phyloP scores from a whole-genome alignment of 2,888 invertebrate species.

The Epistrophe grossulariae region DNA sequence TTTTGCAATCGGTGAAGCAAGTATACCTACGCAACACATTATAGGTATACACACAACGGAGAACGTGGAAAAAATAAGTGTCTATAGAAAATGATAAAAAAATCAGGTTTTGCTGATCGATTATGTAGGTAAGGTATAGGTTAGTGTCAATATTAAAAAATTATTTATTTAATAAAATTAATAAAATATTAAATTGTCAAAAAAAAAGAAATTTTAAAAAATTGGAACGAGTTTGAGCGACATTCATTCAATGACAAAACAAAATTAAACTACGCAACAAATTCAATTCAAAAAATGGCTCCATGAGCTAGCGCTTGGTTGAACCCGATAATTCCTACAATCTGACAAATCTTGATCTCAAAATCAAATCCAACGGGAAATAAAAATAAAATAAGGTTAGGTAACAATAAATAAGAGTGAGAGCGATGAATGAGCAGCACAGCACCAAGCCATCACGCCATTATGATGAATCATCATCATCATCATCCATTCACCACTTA shows the following conservation, averaged over 20 bases:
- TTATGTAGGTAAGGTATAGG: neutral
- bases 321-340: neutral
- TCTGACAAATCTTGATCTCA: constrained; percentile 7
- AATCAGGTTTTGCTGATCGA: neutral
- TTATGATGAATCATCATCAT: neutral
- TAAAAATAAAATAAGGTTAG: constrained; percentile 7
- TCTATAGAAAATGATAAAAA: neutral
- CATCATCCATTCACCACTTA: neutral
- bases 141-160: neutral
- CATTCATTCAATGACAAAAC: neutral
- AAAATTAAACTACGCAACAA: neutral
- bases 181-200: neutral
- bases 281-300: neutral
- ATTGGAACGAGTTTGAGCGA: neutral
- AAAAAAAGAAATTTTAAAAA: neutral
- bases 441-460: neutral
- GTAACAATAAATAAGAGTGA: constrained; percentile 8
- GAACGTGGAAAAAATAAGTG: neutral
- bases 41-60: neutral
- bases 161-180: neutral
- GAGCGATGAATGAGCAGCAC: neutral
- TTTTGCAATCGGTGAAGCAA: neutral
- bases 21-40: neutral
- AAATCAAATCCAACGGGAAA: neutral
- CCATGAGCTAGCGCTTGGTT: neutral